Percentiles rank a stretch among this genome's conserved stretches.
These are phyloP conservation scores for Pipra filicauda DNA, from an alignment of 2,113 vertebrate genomes.

Conservation along the genomic window DNA sequence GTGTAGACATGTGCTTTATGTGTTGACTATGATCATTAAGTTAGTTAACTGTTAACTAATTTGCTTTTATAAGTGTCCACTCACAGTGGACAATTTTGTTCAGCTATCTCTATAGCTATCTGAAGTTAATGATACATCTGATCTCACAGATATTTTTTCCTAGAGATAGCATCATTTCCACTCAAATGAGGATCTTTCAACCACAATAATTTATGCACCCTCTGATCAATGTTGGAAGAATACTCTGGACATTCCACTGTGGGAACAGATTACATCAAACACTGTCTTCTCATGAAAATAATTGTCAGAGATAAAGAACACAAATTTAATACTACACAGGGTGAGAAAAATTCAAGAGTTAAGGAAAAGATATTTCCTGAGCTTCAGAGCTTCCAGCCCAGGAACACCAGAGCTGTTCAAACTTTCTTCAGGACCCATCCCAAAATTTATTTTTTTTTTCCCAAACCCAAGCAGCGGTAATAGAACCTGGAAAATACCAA, in stretches of 20 bases:
- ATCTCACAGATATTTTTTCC: neutral
- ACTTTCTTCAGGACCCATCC: neutral
- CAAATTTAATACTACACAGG: constrained; percentile 31
- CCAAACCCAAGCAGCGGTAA: neutral
- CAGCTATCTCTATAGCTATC: neutral
- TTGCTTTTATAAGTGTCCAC: neutral
- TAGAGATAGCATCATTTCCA: neutral
- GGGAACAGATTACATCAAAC: neutral
- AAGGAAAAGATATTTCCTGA: neutral
- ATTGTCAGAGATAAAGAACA: neutral
- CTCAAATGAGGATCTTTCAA: neutral
- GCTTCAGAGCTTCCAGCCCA: neutral
- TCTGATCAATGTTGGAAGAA: neutral
- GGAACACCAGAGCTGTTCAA: neutral
- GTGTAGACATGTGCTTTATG: neutral
- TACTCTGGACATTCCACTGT: neutral
- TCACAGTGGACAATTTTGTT: neutral
- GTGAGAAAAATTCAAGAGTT: neutral
- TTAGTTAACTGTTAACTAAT: neutral
- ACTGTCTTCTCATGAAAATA: neutral
- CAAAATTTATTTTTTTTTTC: neutral
- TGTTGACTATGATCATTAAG: neutral
- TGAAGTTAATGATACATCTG: constrained; percentile 1
- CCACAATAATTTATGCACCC: neutral
- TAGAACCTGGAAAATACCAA: neutral